phyloP scores from a whole-genome alignment of 2,888 invertebrate genomes.

The Hydraecia micacea region DNA sequence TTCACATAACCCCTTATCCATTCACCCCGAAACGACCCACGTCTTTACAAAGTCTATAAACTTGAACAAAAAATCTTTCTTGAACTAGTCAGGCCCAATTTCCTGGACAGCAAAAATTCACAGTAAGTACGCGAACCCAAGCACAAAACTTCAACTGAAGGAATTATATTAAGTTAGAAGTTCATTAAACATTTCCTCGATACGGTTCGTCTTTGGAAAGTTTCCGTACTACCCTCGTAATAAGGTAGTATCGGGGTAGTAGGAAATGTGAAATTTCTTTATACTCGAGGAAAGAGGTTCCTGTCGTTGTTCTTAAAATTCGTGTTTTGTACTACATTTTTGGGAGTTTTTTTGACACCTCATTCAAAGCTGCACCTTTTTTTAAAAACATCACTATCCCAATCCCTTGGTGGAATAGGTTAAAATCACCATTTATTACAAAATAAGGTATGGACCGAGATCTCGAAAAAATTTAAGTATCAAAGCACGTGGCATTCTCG shows the following conservation, averaged over 20 bases:
- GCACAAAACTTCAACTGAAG: conserved; percentile 57
- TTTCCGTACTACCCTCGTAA: conserved; percentile 59
- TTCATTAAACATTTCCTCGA: conserved; percentile 67
- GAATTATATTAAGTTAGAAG: conserved; percentile 64
- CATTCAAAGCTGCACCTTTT: background rate
- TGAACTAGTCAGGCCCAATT: conserved; percentile 38
- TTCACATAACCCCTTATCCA: background rate
- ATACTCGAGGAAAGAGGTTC: background rate
- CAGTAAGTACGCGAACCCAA: conserved; percentile 31
- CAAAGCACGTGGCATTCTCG: background rate
- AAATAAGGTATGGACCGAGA: background rate
- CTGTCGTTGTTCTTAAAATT: background rate
- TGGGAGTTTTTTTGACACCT: background rate
- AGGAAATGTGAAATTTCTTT: conserved; percentile 53
- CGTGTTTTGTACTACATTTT: conserved; percentile 2
- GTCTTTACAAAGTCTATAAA: conserved; percentile 11
- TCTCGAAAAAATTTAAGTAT: background rate
- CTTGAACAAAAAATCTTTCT: conserved; percentile 23
- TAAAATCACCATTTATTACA: background rate
- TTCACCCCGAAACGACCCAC: background rate
- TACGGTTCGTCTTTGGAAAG: conserved; percentile 59
- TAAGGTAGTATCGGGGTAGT: conserved; percentile 54
- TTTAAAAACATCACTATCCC: background rate
- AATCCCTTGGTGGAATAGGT: background rate
- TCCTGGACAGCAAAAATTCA: conserved; percentile 53